These are phyloP conservation scores for Salvelinus sp. DNA, from an alignment of 2,113 vertebrate species.

Conservation along the genomic window DNA sequence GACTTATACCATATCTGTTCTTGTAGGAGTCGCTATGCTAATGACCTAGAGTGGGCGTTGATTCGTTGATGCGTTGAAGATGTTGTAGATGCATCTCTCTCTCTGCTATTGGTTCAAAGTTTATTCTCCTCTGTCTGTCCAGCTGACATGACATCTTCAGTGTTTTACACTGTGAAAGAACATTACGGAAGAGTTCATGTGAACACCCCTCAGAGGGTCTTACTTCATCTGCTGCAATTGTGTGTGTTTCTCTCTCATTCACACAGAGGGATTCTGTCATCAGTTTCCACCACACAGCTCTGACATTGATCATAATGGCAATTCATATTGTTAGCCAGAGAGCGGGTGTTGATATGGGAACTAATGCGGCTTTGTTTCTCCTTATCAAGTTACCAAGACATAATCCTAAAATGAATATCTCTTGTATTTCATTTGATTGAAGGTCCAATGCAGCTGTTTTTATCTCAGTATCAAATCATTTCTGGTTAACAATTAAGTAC, in stretches of 20 bases:
- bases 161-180: slow-evolving; percentile 31
- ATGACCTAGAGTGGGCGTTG: slow-evolving; percentile 57
- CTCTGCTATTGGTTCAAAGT: slow-evolving; percentile 38
- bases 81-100: neutral
- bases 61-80: slow-evolving; percentile 45
- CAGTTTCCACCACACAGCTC: slow-evolving; percentile 28
- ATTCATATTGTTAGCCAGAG: slow-evolving; percentile 32
- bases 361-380: neutral
- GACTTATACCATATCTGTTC: slow-evolving; percentile 21
- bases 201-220: neutral
- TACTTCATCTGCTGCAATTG: too few relatives aligned
- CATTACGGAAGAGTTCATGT: neutral
- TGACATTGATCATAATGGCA: slow-evolving; percentile 50
- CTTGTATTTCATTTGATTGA: too few relatives aligned
- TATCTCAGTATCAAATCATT: too few relatives aligned
- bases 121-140: slow-evolving; percentile 48
- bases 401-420: too few relatives aligned
- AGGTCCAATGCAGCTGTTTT: too few relatives aligned
- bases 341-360: neutral
- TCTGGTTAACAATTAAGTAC: too few relatives aligned
- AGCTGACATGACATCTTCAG: slow-evolving; percentile 46
- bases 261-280: neutral
- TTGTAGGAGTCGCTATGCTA: slow-evolving; percentile 33
- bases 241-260: neutral
- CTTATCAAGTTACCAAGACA: neutral